Base-by-base conservation (phyloP, 1,140 invertebrate genomes). In the Cepaea nemoralis region DNA sequence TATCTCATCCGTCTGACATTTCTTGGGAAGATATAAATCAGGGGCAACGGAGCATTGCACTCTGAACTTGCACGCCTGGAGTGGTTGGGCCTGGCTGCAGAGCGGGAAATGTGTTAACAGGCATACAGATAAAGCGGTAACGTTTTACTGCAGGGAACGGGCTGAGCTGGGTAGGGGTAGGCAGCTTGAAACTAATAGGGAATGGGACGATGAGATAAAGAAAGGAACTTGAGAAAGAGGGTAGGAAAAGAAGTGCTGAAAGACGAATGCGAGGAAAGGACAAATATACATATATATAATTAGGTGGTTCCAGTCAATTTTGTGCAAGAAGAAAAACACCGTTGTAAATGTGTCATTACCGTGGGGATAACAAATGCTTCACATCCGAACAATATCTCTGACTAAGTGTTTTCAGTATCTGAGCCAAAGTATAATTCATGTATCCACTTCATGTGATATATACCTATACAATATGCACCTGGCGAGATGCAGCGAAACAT, bases 181-280 rank as follows among this genome's bases (percentile, higher is more conserved):
- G 31, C 40, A 50, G 76, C 69, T 66, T 59, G 67, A 45, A 45
- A 16, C 71, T 31, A 24, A 66, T 14, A 37, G 66, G 31, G 69
- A 81, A 12, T 6, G 35, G 70, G 67, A 70, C 16, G 50, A 59
- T 31, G 59, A 5, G 66, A 76, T 73, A 63, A 73, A 27, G 76
- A 63, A 66, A 35, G 73, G 48, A 39, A 48, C 69, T 63, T 39
- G 69, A 48, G 55, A 77, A 77, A 77, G 71, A 67, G 70, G 55
- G 48, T 75, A 37, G 31, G 77, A 42, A 35, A 37, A 69, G 39
- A 80, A 24, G n/a, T 37, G 55, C 67, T n/a, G 45, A 71, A 59
- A 69, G 5, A 71, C 63, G 55, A 70, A 69, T 24, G 73, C 37
- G 75, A 27, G 67, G 48, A 39, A 40, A 50, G 48, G 31, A 45